A percentile compares a stretch with the other conserved stretches of the same genome.
phyloP scores from a whole-genome alignment of 2,888 invertebrate genomes.

The Melipona beecheii region DNA sequence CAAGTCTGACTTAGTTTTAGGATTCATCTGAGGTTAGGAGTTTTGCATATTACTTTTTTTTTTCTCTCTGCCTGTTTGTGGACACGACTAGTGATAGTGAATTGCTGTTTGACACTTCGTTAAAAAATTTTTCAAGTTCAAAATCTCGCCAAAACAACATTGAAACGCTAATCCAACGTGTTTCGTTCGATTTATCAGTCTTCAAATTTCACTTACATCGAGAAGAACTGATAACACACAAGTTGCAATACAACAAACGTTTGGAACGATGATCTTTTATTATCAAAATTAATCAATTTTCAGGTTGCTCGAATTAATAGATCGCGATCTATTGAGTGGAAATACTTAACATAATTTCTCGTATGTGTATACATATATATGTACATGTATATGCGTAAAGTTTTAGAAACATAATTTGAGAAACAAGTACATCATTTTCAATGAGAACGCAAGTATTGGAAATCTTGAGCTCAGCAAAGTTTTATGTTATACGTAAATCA shows the following conservation, averaged over 20 bases:
- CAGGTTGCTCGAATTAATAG: background rate
- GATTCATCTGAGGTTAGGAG: constrained; percentile 66
- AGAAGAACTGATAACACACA: background rate
- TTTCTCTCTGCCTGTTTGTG: background rate
- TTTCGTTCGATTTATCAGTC: background rate
- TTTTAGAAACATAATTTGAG: background rate
- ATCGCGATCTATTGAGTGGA: background rate
- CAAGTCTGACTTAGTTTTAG: constrained; percentile 45
- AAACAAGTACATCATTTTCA: background rate
- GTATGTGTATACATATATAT: background rate
- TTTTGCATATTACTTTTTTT: constrained; percentile 36
- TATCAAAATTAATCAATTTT: constrained; percentile 4
- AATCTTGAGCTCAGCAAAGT: background rate
- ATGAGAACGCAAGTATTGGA: background rate
- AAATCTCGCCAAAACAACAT: background rate
- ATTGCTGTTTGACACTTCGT: background rate
- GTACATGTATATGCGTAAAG: background rate
- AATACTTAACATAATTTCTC: background rate
- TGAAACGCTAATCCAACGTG: background rate
- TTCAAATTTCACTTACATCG: background rate
- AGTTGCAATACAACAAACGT: background rate
- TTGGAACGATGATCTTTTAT: background rate
- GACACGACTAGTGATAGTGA: background rate
- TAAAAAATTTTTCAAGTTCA: background rate
- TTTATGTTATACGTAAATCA: background rate